These are phyloP conservation scores for Conistra vaccinii DNA, from an alignment of 2,888 invertebrate species.

Conservation along the genomic window DNA sequence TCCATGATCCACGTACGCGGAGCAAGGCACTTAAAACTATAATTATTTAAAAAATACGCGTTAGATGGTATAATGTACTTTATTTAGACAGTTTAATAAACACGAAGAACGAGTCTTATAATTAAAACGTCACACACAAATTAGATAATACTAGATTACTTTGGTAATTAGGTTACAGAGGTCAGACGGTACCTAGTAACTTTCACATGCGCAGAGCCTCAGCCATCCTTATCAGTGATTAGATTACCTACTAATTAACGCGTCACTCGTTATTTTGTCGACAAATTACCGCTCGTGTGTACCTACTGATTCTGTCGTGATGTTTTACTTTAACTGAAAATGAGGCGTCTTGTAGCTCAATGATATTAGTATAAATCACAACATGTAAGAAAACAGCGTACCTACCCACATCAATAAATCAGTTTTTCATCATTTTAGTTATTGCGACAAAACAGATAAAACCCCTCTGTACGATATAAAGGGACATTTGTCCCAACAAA, in stretches of 20 bases:
- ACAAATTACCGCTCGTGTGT: background rate
- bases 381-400: no score
- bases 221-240: conserved; percentile 4
- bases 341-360: no score
- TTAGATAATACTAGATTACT: conserved; percentile 8
- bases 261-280: background rate
- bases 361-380: no score
- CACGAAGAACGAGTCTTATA: conserved; percentile 14
- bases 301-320: background rate
- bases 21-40: no score
- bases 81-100: background rate
- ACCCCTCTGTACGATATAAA: background rate
- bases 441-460: background rate
- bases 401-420: background rate
- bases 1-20: background rate
- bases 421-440: background rate
- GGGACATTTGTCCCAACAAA: conserved; percentile 24
- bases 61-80: no score
- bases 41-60: no score
- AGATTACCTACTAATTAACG: conserved; percentile 24
- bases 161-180: conserved; percentile 9
- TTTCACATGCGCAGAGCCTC: background rate
- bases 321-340: background rate
- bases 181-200: background rate
- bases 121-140: conserved; percentile 23